Evolutionary conservation across 2,797 vertebrate genomes (phyloP).

Genomic region (Crenuchus spilurus): DNA sequence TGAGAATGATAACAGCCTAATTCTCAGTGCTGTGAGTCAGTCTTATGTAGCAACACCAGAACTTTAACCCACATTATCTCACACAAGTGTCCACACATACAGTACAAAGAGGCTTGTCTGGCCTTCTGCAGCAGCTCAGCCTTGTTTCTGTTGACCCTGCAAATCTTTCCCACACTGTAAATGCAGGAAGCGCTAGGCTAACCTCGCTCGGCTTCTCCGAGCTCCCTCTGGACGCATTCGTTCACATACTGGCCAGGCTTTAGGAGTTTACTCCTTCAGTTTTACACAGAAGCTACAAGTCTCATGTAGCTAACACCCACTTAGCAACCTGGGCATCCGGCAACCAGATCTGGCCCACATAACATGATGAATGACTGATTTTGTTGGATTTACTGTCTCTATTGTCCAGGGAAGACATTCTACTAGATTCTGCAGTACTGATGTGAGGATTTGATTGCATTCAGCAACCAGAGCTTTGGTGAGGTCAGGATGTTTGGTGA

Average conservation of each 20-base stretch:
- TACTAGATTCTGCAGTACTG: no score
- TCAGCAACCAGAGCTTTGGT: no score
- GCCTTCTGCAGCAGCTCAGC: neutral
- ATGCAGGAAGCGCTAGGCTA: neutral
- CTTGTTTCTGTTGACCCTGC: slow-evolving; percentile 16
- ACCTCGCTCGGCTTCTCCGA: neutral
- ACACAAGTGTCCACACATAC: neutral
- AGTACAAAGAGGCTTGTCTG: neutral
- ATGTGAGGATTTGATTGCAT: no score
- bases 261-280: neutral
- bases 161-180: neutral
- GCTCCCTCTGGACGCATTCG: neutral
- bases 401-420: no score
- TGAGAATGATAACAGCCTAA: neutral
- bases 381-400: no score
- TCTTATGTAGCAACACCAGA: no score
- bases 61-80: neutral
- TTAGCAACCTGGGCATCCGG: no score
- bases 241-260: neutral
- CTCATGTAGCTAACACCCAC: neutral
- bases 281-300: neutral
- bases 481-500: no score
- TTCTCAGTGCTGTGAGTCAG: neutral
- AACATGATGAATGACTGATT: no score
- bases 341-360: no score